Conservation (phyloP, 2,113 vertebrate genomes). For the Chrysemys picta region DNA sequence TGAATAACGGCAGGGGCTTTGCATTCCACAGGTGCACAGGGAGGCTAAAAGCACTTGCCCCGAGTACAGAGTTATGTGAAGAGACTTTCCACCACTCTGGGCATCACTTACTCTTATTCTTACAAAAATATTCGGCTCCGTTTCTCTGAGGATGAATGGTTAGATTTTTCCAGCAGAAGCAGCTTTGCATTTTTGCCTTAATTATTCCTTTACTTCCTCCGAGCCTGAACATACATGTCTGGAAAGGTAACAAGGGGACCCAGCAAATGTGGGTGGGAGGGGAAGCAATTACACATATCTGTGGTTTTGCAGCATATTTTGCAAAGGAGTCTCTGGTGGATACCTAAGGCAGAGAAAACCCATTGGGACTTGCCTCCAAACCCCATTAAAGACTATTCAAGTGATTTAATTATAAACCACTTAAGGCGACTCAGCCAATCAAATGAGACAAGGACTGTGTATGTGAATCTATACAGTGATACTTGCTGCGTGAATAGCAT, state of each 20-base stretch:
- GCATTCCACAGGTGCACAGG: rapidly evolving
- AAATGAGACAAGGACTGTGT: background rate
- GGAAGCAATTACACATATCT: rapidly evolving
- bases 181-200: background rate
- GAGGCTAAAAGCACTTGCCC: background rate
- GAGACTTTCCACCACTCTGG: background rate
- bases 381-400: background rate
- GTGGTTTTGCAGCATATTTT: background rate
- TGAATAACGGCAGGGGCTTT: slow-evolving; percentile 49
- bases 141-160: background rate
- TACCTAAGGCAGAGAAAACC: background rate
- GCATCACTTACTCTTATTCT: slow-evolving; percentile 37
- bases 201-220: rapidly evolving
- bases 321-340: background rate
- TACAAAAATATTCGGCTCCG: background rate
- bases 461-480: background rate
- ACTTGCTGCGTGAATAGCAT: background rate
- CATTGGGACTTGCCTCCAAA: background rate
- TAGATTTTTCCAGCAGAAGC: background rate
- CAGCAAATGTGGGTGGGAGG: background rate
- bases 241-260: rapidly evolving
- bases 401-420: rapidly evolving
- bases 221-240: rapidly evolving
- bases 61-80: rapidly evolving
- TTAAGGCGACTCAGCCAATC: background rate